Evolutionary conservation across 2,888 invertebrate genomes (phyloP).

Genomic region (Adineta ricciae): DNA sequence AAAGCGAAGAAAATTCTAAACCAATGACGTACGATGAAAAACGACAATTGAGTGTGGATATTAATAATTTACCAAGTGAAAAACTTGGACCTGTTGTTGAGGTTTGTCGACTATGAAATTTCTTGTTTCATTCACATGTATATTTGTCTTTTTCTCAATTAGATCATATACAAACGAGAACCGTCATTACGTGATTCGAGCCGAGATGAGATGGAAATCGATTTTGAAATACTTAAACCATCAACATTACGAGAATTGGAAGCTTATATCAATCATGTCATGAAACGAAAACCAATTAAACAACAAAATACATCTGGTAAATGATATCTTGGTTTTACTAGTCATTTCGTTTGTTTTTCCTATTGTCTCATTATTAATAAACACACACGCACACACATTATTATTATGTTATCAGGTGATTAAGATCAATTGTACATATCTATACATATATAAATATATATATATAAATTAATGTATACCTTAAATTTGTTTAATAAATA

Average conservation of each 20-base stretch:
- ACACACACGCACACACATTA: too few relatives aligned
- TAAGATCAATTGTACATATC: not conserved
- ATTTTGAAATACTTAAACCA: conserved; percentile 96
- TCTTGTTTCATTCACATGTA: not conserved
- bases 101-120: not conserved
- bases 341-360: conserved; percentile 1
- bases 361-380: not conserved
- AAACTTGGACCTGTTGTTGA: conserved; percentile 86
- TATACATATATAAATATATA: too few relatives aligned
- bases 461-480: too few relatives aligned
- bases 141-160: conserved; percentile 45
- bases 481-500: too few relatives aligned
- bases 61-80: conserved; percentile 95
- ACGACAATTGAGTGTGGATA: conserved; percentile 90
- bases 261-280: conserved; percentile 64
- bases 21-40: conserved; percentile 99
- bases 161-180: conserved; percentile 94
- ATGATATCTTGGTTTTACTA: not conserved
- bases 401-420: not conserved
- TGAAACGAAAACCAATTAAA: conserved; percentile 21
- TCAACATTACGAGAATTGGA: conserved; percentile 93
- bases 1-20: conserved; percentile 62
- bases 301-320: not conserved
- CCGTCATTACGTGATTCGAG: conserved; percentile 93
- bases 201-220: conserved; percentile 99